Conservation (phyloP, 1,140 invertebrate genomes). For the Hyposmocoma kahamanoa region DNA sequence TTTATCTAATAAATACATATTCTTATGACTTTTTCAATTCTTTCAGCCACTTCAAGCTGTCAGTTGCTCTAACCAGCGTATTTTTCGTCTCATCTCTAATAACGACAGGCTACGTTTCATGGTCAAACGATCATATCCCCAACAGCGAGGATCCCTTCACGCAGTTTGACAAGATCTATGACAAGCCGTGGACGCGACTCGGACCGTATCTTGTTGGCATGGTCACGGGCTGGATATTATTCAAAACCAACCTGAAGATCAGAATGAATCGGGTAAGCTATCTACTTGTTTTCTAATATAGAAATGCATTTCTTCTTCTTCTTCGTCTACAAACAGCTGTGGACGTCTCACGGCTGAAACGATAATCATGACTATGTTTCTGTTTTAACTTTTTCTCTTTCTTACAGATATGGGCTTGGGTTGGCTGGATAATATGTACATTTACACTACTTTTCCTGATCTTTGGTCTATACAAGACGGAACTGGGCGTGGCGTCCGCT, state of each 20-base stretch:
- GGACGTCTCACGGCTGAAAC: too few species aligned
- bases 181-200: slow-evolving; percentile 89
- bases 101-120: slow-evolving; percentile 86
- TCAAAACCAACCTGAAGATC: slow-evolving; percentile 87
- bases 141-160: slow-evolving; percentile 87
- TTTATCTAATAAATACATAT: too few species aligned
- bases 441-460: slow-evolving; percentile 80
- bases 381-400: not conserved
- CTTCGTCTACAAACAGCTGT: too few species aligned
- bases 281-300: not conserved
- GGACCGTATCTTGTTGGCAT: slow-evolving; percentile 89
- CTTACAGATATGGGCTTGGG: slow-evolving; percentile 75
- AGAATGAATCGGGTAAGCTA: slow-evolving; percentile 80
- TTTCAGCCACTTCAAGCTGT: slow-evolving; percentile 82
- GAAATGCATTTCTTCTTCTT: too few species aligned
- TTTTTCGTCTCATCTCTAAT: slow-evolving; percentile 84
- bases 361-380: not conserved
- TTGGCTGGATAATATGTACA: slow-evolving; percentile 81
- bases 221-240: slow-evolving; percentile 87
- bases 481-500: slow-evolving; percentile 79
- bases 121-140: slow-evolving; percentile 85
- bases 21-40: too few species aligned
- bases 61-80: slow-evolving; percentile 76
- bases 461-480: slow-evolving; percentile 83
- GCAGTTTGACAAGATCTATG: slow-evolving; percentile 90